phyloP scores from a whole-genome alignment of 1,140 invertebrate genomes.

The Drosophila azteca region DNA sequence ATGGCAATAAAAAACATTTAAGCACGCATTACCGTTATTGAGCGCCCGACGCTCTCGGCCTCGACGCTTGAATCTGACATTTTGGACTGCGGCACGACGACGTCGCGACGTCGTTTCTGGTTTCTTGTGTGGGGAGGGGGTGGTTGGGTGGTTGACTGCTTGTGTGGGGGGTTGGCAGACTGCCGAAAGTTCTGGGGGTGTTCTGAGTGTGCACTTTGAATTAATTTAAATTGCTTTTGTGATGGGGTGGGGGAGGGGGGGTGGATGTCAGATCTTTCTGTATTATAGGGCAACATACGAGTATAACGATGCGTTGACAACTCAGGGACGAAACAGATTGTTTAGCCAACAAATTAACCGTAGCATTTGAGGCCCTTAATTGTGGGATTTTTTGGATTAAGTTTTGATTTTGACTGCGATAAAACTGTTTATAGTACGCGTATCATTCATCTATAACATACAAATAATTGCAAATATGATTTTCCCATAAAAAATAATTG shows the following conservation, averaged over 20 bases:
- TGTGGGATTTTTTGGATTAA: slow-evolving; percentile 3
- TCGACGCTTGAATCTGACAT: slow-evolving; percentile 65
- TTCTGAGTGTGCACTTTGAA: slow-evolving; percentile 61
- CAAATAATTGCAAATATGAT: no score
- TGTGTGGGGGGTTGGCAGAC: slow-evolving; percentile 9
- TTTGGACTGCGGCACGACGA: slow-evolving; percentile 36
- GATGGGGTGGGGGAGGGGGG: no score
- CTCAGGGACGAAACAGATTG: slow-evolving; percentile 36
- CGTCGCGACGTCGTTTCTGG: background rate
- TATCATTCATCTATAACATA: no score
- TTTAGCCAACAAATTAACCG: slow-evolving; percentile 54
- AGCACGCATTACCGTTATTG: slow-evolving; percentile 78
- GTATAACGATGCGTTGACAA: slow-evolving; percentile 55
- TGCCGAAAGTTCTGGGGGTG: background rate
- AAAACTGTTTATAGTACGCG: no score
- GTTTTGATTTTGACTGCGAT: background rate
- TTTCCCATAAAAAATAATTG: background rate
- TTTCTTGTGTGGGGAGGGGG: slow-evolving; percentile 24
- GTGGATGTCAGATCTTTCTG: slow-evolving; percentile 51
- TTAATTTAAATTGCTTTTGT: slow-evolving; percentile 79
- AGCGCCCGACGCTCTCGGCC: slow-evolving; percentile 48
- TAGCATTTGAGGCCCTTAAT: slow-evolving; percentile 3
- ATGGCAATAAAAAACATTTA: slow-evolving; percentile 80
- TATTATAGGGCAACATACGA: slow-evolving; percentile 53
- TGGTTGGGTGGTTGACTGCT: slow-evolving; percentile 9